Evolutionary conservation across 2,113 vertebrate genomes (phyloP).

Genomic region (Morphnarchus princeps): DNA sequence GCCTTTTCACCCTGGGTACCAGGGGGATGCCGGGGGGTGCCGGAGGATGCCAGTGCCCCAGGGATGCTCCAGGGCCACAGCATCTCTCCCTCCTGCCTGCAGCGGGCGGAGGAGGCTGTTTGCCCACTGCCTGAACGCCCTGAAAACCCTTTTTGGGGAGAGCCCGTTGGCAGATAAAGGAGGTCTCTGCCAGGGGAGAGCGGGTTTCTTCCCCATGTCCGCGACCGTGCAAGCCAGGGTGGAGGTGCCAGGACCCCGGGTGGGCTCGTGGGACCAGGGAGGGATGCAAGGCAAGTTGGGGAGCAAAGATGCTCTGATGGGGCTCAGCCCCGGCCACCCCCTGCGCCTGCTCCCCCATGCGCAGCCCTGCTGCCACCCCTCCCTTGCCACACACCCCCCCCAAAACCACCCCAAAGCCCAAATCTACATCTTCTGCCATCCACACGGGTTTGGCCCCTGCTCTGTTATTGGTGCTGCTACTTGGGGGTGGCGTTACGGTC

Average conservation of each 20-base stretch:
- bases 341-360: rapidly evolving
- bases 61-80: neutral
- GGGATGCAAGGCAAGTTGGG: neutral
- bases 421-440: neutral
- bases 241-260: rapidly evolving
- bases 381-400: neutral
- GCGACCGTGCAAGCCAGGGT: rapidly evolving
- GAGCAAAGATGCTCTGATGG: neutral
- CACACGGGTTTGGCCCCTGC: rapidly evolving
- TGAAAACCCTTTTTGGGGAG: neutral
- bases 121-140: neutral
- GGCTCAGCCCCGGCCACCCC: neutral
- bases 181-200: neutral
- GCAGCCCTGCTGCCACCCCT: neutral
- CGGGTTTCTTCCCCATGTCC: rapidly evolving
- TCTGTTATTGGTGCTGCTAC: rapidly evolving
- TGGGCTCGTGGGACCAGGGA: rapidly evolving
- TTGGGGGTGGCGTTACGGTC: neutral
- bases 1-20: neutral
- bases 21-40: rapidly evolving
- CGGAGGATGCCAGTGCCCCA: too few relatives aligned
- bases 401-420: neutral
- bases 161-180: neutral
- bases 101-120: neutral
- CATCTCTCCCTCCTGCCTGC: neutral